Conservation (phyloP, 2,888 invertebrate species). For the Ichneumoninae sp. region DNA sequence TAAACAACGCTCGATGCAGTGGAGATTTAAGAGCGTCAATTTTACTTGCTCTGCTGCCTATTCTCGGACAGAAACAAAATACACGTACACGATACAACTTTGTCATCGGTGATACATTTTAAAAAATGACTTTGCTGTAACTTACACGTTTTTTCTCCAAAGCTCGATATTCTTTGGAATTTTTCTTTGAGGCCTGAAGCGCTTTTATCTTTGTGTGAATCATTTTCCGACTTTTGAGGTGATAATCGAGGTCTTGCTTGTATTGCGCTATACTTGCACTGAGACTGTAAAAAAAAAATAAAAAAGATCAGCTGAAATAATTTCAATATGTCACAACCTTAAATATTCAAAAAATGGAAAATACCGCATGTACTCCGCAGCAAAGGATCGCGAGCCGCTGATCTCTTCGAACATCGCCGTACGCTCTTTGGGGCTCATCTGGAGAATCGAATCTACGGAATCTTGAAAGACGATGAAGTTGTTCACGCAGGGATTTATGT, state of each 20-base stretch:
- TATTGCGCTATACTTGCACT: constrained; percentile 96
- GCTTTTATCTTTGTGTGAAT: constrained; percentile 97
- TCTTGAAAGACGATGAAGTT: constrained; percentile 99
- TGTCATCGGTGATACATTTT: not conserved
- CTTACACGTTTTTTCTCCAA: constrained; percentile 94
- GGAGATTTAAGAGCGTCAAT: constrained; percentile 94
- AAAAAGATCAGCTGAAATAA: not conserved
- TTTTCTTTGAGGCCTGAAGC: constrained; percentile 96
- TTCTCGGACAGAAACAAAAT: constrained; percentile 87
- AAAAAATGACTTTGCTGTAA: constrained; percentile 39
- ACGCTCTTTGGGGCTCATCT: constrained; percentile 98
- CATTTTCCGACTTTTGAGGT: constrained; percentile 97
- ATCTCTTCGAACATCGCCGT: constrained; percentile 98
- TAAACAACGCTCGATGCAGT: constrained; percentile 95
- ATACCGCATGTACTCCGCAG: constrained; percentile 94
- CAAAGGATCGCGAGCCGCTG: constrained; percentile 96
- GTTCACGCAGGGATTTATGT: constrained; percentile 88
- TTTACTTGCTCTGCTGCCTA: constrained; percentile 88
- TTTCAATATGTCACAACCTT: not conserved
- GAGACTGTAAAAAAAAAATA: constrained; percentile 83
- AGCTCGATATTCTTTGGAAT: constrained; percentile 96
- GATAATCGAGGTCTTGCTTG: constrained; percentile 97
- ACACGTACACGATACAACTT: not conserved
- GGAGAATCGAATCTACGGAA: constrained; percentile 97
- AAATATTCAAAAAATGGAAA: not conserved